Conservation (phyloP, 2,888 invertebrate genomes). For the Toxonevra muliebris region DNA sequence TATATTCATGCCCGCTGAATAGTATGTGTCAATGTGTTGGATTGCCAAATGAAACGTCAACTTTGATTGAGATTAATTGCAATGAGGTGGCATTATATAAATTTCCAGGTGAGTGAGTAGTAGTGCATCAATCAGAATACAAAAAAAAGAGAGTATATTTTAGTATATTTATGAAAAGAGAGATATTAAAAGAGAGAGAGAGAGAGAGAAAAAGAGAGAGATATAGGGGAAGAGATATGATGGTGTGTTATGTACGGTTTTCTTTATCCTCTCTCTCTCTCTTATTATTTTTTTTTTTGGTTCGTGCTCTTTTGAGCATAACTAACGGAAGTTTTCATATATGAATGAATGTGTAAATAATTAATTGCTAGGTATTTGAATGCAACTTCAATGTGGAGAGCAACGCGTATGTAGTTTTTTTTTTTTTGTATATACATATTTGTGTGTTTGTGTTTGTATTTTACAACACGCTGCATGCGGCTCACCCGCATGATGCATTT, state of each 20-base stretch:
- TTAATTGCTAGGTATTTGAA: slow-evolving; percentile 28
- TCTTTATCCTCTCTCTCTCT: no score
- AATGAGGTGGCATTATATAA: slow-evolving; percentile 65
- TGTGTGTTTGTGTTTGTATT: slow-evolving; percentile 3
- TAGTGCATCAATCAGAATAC: background rate
- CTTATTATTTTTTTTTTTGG: no score
- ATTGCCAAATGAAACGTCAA: slow-evolving; percentile 64
- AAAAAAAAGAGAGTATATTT: background rate
- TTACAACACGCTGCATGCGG: background rate
- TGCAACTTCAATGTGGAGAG: slow-evolving; percentile 6
- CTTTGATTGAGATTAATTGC: slow-evolving; percentile 65
- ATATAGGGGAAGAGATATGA: no score
- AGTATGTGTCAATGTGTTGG: slow-evolving; percentile 66
- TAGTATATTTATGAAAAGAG: no score
- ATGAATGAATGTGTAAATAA: no score
- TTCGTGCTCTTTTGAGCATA: no score
- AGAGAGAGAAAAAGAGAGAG: no score
- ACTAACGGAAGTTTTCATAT: no score
- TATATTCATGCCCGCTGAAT: slow-evolving; percentile 64
- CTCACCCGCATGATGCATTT: slow-evolving; percentile 24
- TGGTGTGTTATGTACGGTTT: no score
- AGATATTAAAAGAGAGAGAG: no score
- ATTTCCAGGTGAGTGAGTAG: slow-evolving; percentile 65
- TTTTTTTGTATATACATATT: background rate
- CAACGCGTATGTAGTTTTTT: background rate